Conservation (phyloP, 2,113 vertebrate species). For the Uria lomvia region DNA sequence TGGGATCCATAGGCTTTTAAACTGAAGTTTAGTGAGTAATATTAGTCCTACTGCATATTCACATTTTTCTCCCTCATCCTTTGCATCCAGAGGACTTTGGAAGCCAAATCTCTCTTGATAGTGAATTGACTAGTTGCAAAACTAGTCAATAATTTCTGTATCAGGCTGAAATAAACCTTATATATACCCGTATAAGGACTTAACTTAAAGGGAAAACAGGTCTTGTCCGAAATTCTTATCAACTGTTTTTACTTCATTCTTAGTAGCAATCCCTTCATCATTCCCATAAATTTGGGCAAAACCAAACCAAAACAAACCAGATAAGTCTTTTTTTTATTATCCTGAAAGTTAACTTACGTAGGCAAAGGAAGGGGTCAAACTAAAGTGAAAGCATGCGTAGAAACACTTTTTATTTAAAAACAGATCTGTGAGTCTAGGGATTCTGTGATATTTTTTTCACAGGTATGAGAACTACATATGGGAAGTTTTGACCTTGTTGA, state of each 20-base stretch:
- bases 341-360: not conserved
- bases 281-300: not conserved
- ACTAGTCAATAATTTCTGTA: not conserved
- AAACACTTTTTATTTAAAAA: not conserved
- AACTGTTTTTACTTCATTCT: not conserved
- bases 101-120: not conserved
- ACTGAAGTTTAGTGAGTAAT: not conserved
- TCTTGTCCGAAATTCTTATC: not conserved
- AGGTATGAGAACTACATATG: not conserved
- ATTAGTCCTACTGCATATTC: not conserved
- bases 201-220: not conserved
- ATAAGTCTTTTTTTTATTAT: not conserved
- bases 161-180: not conserved
- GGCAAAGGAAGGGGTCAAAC: not conserved
- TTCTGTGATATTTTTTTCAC: not conserved
- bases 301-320: not conserved
- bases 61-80: not conserved
- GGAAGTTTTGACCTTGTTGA: not conserved
- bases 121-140: not conserved
- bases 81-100: not conserved
- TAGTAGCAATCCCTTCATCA: not conserved
- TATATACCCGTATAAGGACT: not conserved
- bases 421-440: not conserved
- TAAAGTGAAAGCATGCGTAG: not conserved
- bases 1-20: not conserved